Percentiles rank a stretch among this genome's conserved stretches.
Evolutionary conservation across 2,888 invertebrate species (phyloP).

Genomic region (Stegophylla sp.): DNA sequence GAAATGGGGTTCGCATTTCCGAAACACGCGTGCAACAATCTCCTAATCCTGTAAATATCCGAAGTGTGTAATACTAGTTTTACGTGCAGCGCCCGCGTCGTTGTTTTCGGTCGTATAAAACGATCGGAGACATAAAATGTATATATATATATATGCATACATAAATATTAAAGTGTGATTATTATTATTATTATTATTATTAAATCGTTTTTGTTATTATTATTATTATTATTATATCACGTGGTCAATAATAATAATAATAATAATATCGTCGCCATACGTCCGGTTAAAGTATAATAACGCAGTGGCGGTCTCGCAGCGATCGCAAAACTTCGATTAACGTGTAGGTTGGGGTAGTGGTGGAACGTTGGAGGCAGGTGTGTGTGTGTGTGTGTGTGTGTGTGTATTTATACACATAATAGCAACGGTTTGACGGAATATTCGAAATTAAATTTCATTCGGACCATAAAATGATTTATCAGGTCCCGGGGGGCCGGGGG

Average conservation of each 20-base stretch:
- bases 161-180: not conserved
- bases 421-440: not conserved
- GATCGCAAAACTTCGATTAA: constrained; percentile 14
- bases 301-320: not conserved
- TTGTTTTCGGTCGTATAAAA: not conserved
- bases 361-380: not conserved
- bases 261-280: not conserved
- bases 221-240: not conserved
- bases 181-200: not conserved
- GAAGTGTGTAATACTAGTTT: not conserved
- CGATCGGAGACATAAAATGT: not conserved
- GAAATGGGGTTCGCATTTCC: not conserved
- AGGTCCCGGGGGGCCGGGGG: not conserved
- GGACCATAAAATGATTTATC: constrained; percentile 18
- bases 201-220: not conserved
- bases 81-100: not conserved
- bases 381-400: not conserved
- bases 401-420: not conserved
- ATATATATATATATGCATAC: not conserved
- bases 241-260: constrained; percentile 5
- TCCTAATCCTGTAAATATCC: not conserved
- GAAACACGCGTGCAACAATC: not conserved
- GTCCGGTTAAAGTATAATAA: not conserved
- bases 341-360: not conserved
- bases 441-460: not conserved